Percentiles rank a stretch among this genome's conserved stretches.
Conservation (phyloP, 2,113 vertebrate species). For the Naja naja region DNA sequence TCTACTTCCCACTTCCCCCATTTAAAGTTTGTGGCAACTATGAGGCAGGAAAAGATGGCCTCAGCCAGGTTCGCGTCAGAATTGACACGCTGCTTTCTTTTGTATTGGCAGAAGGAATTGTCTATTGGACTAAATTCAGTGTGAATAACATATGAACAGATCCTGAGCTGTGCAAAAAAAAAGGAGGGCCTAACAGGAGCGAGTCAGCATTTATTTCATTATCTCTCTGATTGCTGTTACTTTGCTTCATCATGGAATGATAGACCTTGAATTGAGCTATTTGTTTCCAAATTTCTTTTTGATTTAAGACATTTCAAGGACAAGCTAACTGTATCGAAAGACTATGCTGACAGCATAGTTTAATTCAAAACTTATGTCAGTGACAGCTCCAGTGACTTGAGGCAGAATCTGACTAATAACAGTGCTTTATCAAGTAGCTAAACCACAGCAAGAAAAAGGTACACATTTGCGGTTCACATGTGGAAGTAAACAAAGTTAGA, state of each 20-base stretch:
- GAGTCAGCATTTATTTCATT: neutral
- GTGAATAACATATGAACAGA: neutral
- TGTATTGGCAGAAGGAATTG: neutral
- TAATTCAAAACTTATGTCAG: neutral
- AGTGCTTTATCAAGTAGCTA: neutral
- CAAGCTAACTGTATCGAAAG: neutral
- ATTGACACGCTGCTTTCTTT: neutral
- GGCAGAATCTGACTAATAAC: neutral
- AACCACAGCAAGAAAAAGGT: neutral
- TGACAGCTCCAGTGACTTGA: neutral
- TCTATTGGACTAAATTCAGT: neutral
- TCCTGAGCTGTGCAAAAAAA: neutral
- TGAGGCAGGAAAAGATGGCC: no score
- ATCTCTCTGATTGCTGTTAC: neutral
- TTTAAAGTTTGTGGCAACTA: no score
- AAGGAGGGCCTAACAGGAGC: neutral
- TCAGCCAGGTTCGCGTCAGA: no score
- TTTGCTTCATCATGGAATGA: neutral
- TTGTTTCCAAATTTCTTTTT: neutral
- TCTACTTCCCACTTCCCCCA: no score
- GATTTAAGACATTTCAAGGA: constrained; percentile 3
- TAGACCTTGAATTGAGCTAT: neutral
- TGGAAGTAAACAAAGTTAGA: neutral
- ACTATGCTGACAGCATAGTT: neutral
- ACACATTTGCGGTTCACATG: neutral